phyloP scores from a whole-genome alignment of 1,140 invertebrate genomes.

The Apis laboriosa region DNA sequence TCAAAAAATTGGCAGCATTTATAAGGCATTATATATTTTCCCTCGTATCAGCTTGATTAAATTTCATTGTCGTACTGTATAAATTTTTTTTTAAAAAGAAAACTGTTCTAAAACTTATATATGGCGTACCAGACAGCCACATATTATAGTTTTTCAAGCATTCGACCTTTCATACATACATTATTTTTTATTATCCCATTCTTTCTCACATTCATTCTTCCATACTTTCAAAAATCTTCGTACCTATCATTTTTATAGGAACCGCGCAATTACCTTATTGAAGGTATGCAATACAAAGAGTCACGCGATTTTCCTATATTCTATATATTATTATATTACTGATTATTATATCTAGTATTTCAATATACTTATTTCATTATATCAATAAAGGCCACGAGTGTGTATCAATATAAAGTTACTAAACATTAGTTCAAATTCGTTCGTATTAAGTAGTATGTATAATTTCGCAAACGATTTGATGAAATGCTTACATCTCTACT shows the following conservation, averaged over 20 bases:
- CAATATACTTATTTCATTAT: slow-evolving; percentile 69
- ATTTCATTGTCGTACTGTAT: slow-evolving; percentile 36
- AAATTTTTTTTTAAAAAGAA: slow-evolving; percentile 47
- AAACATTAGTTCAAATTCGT: slow-evolving; percentile 65
- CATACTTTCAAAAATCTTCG: slow-evolving; percentile 55
- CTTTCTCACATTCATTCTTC: slow-evolving; percentile 58
- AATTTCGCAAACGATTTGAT: slow-evolving; percentile 36
- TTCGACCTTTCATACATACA: slow-evolving; percentile 39
- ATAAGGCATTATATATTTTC: slow-evolving; percentile 38
- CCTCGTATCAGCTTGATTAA: slow-evolving; percentile 34
- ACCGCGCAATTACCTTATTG: slow-evolving; percentile 53
- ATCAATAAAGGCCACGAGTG: slow-evolving; percentile 76
- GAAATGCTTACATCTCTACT: slow-evolving; percentile 31
- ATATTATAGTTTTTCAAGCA: slow-evolving; percentile 48
- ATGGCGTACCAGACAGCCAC: slow-evolving; percentile 63
- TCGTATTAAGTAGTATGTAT: slow-evolving; percentile 51
- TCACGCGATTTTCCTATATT: slow-evolving; percentile 46
- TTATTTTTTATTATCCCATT: slow-evolving; percentile 52
- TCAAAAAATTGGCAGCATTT: slow-evolving; percentile 67
- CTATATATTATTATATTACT: slow-evolving; percentile 59
- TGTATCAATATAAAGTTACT: slow-evolving; percentile 76
- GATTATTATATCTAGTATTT: slow-evolving; percentile 68
- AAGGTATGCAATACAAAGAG: slow-evolving; percentile 60
- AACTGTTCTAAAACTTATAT: slow-evolving; percentile 60
- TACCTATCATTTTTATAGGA: slow-evolving; percentile 44